A percentile compares a stretch with the other conserved stretches of the same genome.
Conservation (phyloP, 2,113 vertebrate species). For the Sebastes schlegelii region DNA sequence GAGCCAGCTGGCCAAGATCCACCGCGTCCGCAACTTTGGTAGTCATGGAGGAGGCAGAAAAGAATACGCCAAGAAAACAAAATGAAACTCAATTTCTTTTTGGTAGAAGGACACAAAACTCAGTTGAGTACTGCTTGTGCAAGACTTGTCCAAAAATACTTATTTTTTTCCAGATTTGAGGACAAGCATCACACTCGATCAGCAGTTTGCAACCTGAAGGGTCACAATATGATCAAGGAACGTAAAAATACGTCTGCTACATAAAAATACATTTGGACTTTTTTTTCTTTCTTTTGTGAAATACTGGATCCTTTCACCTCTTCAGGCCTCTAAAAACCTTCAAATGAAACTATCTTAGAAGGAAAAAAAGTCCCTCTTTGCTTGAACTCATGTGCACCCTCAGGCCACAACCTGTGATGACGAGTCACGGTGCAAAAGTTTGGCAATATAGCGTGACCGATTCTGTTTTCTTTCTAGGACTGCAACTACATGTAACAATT, state of each 20-base stretch:
- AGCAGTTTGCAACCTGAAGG: not conserved
- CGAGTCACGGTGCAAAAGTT: not conserved
- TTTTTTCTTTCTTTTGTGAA: not conserved
- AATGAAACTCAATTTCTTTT: conserved; percentile 24
- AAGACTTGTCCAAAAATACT: not conserved
- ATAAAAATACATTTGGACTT: not conserved
- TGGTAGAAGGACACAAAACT: not conserved
- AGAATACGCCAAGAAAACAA: conserved; percentile 84
- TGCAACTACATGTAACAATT: not conserved
- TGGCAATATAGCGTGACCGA: not conserved
- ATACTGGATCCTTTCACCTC: not conserved
- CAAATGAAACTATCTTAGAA: not conserved
- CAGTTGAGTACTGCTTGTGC: not conserved
- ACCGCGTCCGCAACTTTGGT: conserved; percentile 88
- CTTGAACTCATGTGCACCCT: not conserved
- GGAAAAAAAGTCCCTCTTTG: not conserved
- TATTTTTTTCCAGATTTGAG: not conserved
- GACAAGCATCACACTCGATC: not conserved
- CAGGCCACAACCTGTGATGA: not conserved
- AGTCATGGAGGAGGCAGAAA: conserved; percentile 83
- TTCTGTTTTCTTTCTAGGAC: not conserved
- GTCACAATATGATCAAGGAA: not conserved
- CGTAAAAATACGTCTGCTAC: not conserved
- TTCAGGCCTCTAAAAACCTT: not conserved
- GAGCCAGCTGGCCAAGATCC: conserved; percentile 89